phyloP scores from a whole-genome alignment of 2,888 invertebrate genomes.

The Drosophila vallismaia region DNA sequence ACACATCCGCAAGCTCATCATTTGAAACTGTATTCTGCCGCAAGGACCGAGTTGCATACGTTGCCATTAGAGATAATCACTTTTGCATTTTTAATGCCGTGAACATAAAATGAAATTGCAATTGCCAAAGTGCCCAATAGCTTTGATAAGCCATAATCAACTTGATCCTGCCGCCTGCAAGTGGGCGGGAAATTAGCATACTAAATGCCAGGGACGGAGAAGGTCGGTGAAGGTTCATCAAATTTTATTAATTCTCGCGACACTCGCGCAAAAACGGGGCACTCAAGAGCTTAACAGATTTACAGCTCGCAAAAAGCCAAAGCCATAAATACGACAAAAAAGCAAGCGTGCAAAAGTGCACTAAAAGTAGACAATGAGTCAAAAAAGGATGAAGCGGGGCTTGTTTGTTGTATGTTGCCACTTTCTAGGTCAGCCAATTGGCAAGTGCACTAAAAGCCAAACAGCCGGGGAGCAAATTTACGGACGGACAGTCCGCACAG shows the following conservation, averaged over 20 bases:
- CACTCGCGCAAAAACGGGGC: constrained; percentile 23
- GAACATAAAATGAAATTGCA: constrained; percentile 65
- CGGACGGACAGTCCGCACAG: constrained; percentile 2
- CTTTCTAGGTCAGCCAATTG: constrained; percentile 73
- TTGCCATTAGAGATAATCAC: constrained; percentile 69
- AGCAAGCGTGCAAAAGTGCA: constrained; percentile 30
- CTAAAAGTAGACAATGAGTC: constrained; percentile 45
- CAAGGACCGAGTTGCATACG: constrained; percentile 31
- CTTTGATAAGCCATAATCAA: constrained; percentile 69
- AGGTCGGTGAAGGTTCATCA: constrained; percentile 51
- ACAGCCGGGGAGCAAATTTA: constrained; percentile 54
- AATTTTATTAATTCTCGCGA: constrained; percentile 69
- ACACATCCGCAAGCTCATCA: constrained; percentile 8
- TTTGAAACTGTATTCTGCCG: constrained; percentile 21
- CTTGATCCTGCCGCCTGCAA: constrained; percentile 19
- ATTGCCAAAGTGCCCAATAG: constrained; percentile 56
- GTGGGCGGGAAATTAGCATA: constrained; percentile 65
- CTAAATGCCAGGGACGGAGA: constrained; percentile 48
- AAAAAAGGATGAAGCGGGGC: neutral
- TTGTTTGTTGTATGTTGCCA: constrained; percentile 28
- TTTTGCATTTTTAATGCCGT: constrained; percentile 63
- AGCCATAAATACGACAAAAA: constrained; percentile 53
- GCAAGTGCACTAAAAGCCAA: constrained; percentile 76
- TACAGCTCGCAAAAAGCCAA: constrained; percentile 52
- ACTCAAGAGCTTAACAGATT: constrained; percentile 76